Evolutionary conservation across 2,113 vertebrate species (phyloP).

Genomic region (Cryptotis parvus): DNA sequence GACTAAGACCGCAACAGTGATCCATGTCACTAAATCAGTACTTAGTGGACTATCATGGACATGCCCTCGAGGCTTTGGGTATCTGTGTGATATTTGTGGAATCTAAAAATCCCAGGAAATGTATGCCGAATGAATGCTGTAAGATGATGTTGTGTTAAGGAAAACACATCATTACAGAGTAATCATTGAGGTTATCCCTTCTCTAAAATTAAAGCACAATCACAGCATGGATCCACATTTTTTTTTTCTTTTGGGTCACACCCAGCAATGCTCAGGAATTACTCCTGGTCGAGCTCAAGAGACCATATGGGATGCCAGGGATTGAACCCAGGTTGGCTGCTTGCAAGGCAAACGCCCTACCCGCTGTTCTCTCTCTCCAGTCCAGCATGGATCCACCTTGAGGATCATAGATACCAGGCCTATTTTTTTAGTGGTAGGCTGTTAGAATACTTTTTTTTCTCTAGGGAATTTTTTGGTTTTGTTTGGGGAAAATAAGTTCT

Average conservation of each 20-base stretch:
- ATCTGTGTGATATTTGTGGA: conserved; percentile 1
- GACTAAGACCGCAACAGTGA: conserved; percentile 44
- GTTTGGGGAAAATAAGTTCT: too few species aligned
- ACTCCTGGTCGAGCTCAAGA: too few species aligned
- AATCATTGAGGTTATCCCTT: conserved; percentile 47
- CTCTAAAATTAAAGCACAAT: background rate
- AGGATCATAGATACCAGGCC: background rate
- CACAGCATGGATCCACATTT: background rate
- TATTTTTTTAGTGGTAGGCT: conserved; percentile 53
- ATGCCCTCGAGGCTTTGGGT: conserved; percentile 20
- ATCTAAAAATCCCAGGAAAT: background rate
- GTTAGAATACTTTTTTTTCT: background rate
- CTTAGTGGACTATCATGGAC: conserved; percentile 37
- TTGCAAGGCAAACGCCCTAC: too few species aligned
- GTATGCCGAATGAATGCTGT: background rate
- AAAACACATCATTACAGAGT: conserved; percentile 42
- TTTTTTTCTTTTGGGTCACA: too few species aligned
- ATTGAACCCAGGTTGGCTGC: too few species aligned
- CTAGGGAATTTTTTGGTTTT: too few species aligned
- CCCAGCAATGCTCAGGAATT: too few species aligned
- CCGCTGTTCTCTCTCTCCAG: too few species aligned
- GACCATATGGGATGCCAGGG: too few species aligned
- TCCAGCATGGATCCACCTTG: background rate
- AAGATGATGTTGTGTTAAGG: conserved; percentile 30
- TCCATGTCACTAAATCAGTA: background rate